phyloP scores from a whole-genome alignment of 2,797 vertebrate genomes.

The Anabas testudineus region DNA sequence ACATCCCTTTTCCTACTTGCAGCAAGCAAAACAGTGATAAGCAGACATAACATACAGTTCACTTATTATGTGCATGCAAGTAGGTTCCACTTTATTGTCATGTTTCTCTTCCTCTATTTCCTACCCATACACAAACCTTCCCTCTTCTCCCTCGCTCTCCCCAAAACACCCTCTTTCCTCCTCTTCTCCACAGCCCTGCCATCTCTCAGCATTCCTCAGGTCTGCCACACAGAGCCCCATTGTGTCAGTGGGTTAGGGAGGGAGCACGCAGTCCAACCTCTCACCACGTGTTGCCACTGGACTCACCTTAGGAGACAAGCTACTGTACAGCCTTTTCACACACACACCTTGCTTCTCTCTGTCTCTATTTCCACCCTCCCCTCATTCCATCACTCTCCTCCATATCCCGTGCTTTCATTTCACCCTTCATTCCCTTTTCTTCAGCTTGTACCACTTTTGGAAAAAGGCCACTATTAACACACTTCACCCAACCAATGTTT shows the following conservation, averaged over 20 bases:
- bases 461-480: conserved; percentile 69
- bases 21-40: no score
- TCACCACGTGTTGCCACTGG: conserved; percentile 60
- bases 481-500: conserved; percentile 47
- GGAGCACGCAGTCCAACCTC: conserved; percentile 68
- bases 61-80: neutral
- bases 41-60: no score
- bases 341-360: conserved; percentile 30
- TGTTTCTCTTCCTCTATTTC: conserved; percentile 2
- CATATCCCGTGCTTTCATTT: conserved; percentile 40
- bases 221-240: conserved; percentile 82
- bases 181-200: conserved; percentile 61
- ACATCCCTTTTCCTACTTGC: no score
- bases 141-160: conserved; percentile 11
- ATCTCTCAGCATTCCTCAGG: conserved; percentile 81
- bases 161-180: conserved; percentile 46
- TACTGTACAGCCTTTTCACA: conserved; percentile 56
- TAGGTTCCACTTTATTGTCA: conserved; percentile 19
- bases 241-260: conserved; percentile 75
- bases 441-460: conserved; percentile 65
- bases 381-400: conserved; percentile 39
- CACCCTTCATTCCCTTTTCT: conserved; percentile 47
- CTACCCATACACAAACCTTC: conserved; percentile 6
- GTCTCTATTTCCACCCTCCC: conserved; percentile 44
- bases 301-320: conserved; percentile 79